Evolutionary conservation across 2,797 vertebrate species (phyloP).

Genomic region (Danio aesculapii): DNA sequence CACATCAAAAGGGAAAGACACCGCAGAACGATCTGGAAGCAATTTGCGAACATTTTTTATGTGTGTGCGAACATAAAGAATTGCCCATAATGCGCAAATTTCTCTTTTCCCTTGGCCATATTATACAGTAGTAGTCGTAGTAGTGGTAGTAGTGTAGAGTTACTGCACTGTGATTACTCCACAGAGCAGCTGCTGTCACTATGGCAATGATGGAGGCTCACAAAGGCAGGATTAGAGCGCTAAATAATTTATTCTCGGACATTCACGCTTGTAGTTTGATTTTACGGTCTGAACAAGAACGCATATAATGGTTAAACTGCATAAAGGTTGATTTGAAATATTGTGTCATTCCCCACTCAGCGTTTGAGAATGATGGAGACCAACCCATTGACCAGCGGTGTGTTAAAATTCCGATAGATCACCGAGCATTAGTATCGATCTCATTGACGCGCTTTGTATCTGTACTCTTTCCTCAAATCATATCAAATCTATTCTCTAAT

Average conservation of each 20-base stretch:
- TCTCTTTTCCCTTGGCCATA: neutral
- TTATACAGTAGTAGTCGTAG: conserved; percentile 1
- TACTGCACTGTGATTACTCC: conserved; percentile 67
- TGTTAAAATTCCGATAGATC: conserved; percentile 52
- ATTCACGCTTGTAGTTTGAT: conserved; percentile 65
- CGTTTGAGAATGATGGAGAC: conserved; percentile 4
- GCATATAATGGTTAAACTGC: neutral
- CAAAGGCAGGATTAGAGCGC: conserved; percentile 76
- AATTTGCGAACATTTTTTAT: neutral
- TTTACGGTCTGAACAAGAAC: conserved; percentile 32
- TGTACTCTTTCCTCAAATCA: neutral
- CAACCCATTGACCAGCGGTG: conserved; percentile 14
- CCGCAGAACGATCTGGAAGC: neutral
- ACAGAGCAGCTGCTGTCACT: conserved; percentile 68
- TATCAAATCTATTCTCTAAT: neutral
- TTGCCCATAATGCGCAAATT: neutral
- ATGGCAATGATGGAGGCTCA: conserved; percentile 67
- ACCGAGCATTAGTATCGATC: neutral
- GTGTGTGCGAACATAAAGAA: neutral
- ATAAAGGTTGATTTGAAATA: neutral
- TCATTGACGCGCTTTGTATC: neutral
- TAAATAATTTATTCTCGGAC: conserved; percentile 77
- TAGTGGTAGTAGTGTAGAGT: conserved; percentile 51
- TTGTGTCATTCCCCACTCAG: neutral
- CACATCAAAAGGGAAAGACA: neutral